phyloP scores from a whole-genome alignment of 2,113 vertebrate genomes.

The Cavia porcellus region DNA sequence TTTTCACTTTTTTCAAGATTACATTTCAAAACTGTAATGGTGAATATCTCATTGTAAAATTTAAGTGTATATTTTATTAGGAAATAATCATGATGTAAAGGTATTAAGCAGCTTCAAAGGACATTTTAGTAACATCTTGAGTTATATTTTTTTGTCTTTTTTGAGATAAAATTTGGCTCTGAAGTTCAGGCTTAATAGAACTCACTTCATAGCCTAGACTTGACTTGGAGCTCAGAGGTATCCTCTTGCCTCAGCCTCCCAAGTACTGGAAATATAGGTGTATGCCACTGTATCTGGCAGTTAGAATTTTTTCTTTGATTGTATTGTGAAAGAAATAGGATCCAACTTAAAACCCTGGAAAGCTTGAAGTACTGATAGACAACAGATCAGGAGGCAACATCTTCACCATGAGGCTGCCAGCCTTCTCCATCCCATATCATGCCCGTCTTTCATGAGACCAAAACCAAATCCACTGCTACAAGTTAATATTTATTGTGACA shows the following conservation, averaged over 20 bases:
- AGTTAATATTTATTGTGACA: constrained; percentile 55
- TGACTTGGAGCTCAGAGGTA: background rate
- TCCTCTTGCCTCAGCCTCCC: background rate
- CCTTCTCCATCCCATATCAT: background rate
- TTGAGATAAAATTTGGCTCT: background rate
- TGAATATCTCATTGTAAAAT: background rate
- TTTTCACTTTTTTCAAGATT: background rate
- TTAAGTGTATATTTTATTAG: background rate
- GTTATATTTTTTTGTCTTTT: background rate
- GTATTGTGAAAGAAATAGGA: constrained; percentile 43
- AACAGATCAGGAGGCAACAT: background rate
- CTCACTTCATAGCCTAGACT: background rate
- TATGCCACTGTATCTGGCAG: background rate
- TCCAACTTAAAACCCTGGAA: background rate
- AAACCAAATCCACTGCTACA: constrained; percentile 47
- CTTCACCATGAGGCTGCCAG: constrained; percentile 12
- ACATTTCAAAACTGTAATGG: constrained; percentile 22
- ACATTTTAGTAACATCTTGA: background rate
- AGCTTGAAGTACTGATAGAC: background rate
- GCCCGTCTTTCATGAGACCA: constrained; percentile 17
- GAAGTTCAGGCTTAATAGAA: background rate
- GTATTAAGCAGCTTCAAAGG: constrained; percentile 58
- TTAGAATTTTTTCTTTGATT: background rate
- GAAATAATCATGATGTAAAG: background rate
- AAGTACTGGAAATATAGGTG: background rate